Conservation (phyloP, 2,888 invertebrate genomes). For the Rhamnusium bicolor region DNA sequence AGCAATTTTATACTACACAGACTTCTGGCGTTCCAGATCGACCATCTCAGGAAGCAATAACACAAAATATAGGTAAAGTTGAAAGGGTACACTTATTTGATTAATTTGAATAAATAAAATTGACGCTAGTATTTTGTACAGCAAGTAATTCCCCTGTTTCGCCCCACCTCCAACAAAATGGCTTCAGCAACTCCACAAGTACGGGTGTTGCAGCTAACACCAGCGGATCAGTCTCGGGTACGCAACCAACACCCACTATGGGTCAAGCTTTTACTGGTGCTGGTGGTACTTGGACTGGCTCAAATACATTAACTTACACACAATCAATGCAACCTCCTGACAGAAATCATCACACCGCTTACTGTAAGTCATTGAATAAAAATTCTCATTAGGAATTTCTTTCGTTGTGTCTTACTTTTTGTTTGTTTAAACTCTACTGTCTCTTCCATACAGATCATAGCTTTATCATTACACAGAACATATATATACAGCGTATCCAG, state of each 20-base stretch:
- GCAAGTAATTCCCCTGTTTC: conserved; percentile 71
- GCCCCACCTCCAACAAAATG: conserved; percentile 73
- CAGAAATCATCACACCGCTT: conserved; percentile 77
- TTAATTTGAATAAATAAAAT: background rate
- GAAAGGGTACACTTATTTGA: background rate
- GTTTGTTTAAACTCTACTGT: background rate
- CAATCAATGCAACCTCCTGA: conserved; percentile 89
- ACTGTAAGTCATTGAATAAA: conserved; percentile 73
- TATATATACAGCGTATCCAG: background rate
- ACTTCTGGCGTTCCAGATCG: conserved; percentile 59
- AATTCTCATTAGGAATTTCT: background rate
- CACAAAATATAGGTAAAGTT: conserved; percentile 59
- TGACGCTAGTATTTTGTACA: conserved; percentile 37
- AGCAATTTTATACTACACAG: conserved; percentile 63
- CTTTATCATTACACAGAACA: background rate
- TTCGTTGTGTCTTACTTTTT: background rate
- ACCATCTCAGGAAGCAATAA: conserved; percentile 59
- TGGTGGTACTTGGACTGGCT: conserved; percentile 88
- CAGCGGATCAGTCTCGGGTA: conserved; percentile 54
- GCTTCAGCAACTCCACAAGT: conserved; percentile 65
- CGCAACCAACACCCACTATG: conserved; percentile 60
- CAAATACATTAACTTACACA: conserved; percentile 93
- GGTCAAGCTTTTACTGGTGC: conserved; percentile 68
- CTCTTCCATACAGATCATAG: background rate
- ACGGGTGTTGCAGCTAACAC: conserved; percentile 52